phyloP scores from a whole-genome alignment of 1,140 invertebrate species.

The Globodera ellingtonae region DNA sequence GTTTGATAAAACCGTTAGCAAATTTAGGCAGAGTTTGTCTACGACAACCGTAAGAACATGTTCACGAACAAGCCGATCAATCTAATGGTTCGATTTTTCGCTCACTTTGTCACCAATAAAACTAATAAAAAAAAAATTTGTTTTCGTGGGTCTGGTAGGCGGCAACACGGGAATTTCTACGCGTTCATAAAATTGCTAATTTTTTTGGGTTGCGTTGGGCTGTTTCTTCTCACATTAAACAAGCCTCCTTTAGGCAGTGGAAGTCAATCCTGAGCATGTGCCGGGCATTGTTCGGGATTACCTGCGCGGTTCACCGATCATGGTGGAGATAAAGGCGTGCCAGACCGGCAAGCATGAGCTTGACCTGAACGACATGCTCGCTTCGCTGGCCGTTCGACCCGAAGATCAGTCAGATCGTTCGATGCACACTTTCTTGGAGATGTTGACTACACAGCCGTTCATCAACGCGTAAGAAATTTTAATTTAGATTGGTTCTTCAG shows the following conservation, averaged over 20 bases:
- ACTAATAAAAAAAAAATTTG: too few relatives aligned
- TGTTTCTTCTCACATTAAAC: neutral
- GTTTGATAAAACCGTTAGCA: too few relatives aligned
- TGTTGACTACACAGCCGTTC: constrained; percentile 32
- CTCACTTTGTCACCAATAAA: neutral
- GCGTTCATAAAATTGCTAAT: too few relatives aligned
- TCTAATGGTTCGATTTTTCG: neutral
- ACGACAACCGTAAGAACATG: constrained; percentile 22
- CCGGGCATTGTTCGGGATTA: neutral
- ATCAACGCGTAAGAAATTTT: constrained; percentile 34
- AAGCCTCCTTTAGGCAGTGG: constrained; percentile 2
- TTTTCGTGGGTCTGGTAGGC: too few relatives aligned
- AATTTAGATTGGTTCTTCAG: neutral
- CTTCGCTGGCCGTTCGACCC: neutral
- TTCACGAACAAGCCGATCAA: constrained; percentile 15
- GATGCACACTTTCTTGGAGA: constrained; percentile 34
- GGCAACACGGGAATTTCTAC: neutral
- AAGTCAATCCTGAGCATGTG: constrained; percentile 5
- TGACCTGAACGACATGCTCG: neutral
- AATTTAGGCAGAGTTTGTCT: constrained; percentile 15
- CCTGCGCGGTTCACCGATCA: constrained; percentile 3
- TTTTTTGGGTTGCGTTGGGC: too few relatives aligned
- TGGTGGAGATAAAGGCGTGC: constrained; percentile 6
- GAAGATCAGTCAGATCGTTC: constrained; percentile 21
- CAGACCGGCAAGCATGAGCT: constrained; percentile 6